Conservation (phyloP, 2,797 vertebrate genomes). For the Sebastes umbrosus region DNA sequence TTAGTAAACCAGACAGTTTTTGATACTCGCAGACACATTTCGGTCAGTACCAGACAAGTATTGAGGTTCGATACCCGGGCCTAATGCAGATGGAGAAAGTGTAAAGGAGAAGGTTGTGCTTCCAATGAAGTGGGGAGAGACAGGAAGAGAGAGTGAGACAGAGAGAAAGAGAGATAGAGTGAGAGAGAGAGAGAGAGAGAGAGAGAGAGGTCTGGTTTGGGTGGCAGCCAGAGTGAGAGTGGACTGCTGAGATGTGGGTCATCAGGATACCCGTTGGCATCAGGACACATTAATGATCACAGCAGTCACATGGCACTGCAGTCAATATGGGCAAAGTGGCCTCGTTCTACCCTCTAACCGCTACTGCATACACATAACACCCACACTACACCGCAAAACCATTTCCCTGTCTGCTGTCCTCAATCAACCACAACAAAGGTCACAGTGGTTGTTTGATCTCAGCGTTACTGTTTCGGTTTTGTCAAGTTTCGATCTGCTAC, state of each 20-base stretch:
- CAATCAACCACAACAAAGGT: slow-evolving; percentile 38
- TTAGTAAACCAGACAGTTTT: background rate
- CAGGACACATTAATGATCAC: slow-evolving; percentile 79
- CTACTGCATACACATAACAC: slow-evolving; percentile 16
- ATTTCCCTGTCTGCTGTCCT: slow-evolving; percentile 19
- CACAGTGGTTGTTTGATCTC: background rate
- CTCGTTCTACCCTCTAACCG: slow-evolving; percentile 62
- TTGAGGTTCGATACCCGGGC: background rate
- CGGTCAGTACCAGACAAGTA: background rate
- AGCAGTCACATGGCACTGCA: slow-evolving; percentile 76
- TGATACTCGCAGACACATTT: background rate
- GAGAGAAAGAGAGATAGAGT: slow-evolving; percentile 64
- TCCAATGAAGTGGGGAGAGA: slow-evolving; percentile 9
- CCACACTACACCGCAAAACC: slow-evolving; percentile 2
- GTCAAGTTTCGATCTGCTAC: background rate
- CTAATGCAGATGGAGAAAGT: slow-evolving; percentile 23
- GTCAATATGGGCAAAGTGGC: slow-evolving; percentile 79
- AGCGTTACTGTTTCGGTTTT: background rate
- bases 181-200: background rate
- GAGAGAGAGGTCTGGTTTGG: slow-evolving; percentile 56
- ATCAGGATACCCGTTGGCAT: slow-evolving; percentile 82
- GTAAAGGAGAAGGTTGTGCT: slow-evolving; percentile 22
- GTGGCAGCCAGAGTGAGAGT: slow-evolving; percentile 69
- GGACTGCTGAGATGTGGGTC: slow-evolving; percentile 81
- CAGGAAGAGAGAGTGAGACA: slow-evolving; percentile 8